Conservation (phyloP, 1,140 invertebrate species). For the Trichonephila clavipes region DNA sequence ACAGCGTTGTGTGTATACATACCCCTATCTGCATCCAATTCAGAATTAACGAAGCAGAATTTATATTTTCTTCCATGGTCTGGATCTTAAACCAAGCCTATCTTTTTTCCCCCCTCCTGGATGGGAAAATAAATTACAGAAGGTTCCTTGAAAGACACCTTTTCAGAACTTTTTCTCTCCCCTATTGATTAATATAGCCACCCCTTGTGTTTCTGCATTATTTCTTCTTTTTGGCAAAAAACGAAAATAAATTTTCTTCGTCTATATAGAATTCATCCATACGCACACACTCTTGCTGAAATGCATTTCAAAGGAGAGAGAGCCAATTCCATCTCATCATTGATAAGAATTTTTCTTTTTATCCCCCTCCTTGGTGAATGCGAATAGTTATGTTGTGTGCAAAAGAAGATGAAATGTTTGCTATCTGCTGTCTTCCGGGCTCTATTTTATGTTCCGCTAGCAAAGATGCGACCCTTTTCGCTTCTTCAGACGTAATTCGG, state of each 20-base stretch:
- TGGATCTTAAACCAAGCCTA: not conserved
- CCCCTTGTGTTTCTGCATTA: not conserved
- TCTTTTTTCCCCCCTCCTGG: not conserved
- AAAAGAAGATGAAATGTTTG: not conserved
- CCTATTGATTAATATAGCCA: not conserved
- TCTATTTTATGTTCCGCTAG: constrained; percentile 6
- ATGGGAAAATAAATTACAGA: not conserved
- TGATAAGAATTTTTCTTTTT: constrained; percentile 17
- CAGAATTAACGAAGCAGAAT: not conserved
- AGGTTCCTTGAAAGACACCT: not conserved
- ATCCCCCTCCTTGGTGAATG: too few relatives aligned
- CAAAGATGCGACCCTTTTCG: constrained; percentile 1
- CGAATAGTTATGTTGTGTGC: constrained; percentile 6
- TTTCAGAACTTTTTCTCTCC: not conserved
- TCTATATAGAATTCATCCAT: too few relatives aligned
- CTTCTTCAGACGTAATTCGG: constrained; percentile 11
- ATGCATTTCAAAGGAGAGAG: not conserved
- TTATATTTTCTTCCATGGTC: not conserved
- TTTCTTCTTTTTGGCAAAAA: not conserved
- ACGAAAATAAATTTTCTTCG: not conserved
- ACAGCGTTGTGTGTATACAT: not conserved
- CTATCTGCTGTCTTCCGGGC: constrained; percentile 7
- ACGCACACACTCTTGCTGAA: not conserved
- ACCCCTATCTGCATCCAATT: not conserved
- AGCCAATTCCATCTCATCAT: constrained; percentile 12